Percentiles rank a stretch among this genome's conserved stretches.
Evolutionary conservation across 2,888 invertebrate genomes (phyloP).

Genomic region (Dryocosmus kuriphilus): DNA sequence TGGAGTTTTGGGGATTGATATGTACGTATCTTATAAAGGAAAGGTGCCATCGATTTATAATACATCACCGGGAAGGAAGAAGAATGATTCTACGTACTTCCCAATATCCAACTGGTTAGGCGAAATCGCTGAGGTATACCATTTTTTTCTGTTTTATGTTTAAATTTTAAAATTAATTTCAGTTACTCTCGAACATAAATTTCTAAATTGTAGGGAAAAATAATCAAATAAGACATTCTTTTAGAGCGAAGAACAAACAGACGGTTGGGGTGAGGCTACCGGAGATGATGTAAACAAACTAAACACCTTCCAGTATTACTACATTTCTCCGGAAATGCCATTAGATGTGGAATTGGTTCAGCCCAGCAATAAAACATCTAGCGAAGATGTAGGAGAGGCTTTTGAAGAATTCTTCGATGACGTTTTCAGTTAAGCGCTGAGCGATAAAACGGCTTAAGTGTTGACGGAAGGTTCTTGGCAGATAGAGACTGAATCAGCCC

Average conservation of each 20-base stretch:
- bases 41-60: not conserved
- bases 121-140: conserved; percentile 1
- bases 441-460: not conserved
- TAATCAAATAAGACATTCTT: not conserved
- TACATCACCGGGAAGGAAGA: not conserved
- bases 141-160: not conserved
- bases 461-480: not conserved
- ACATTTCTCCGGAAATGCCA: conserved; percentile 79
- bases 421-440: not conserved
- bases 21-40: not conserved
- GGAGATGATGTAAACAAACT: conserved; percentile 74
- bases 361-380: not conserved
- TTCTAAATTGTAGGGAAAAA: not conserved
- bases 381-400: not conserved
- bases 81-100: conserved; percentile 7
- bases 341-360: conserved; percentile 75
- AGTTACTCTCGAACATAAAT: not conserved
- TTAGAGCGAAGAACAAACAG: conserved; percentile 30
- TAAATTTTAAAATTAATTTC: not conserved
- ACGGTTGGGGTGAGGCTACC: conserved; percentile 11
- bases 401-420: conserved; percentile 11
- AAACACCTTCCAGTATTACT: conserved; percentile 81
- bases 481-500: not conserved
- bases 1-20: conserved; percentile 33
- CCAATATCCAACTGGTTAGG: conserved; percentile 7